phyloP scores from a whole-genome alignment of 2,888 invertebrate species.

The Plagiodera versicolora region DNA sequence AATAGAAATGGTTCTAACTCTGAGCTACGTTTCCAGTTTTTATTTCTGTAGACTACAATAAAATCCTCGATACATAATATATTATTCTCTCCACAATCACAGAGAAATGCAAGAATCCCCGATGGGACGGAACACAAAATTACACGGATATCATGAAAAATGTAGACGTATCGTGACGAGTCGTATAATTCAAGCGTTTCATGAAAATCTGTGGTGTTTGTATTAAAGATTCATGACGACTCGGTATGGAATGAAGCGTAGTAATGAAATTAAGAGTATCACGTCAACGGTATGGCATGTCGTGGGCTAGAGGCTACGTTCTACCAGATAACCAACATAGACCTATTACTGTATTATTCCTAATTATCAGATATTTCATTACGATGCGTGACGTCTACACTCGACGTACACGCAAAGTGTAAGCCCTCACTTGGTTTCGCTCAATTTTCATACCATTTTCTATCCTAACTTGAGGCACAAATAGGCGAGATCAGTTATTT shows the following conservation, averaged over 20 bases:
- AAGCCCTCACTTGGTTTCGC: constrained; percentile 7
- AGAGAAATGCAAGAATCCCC: not conserved
- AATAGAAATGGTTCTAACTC: too few species aligned
- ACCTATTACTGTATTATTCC: constrained; percentile 51
- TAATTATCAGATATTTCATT: constrained; percentile 53
- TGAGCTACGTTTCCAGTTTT: too few species aligned
- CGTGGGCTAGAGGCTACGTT: constrained; percentile 11
- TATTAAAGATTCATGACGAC: not conserved
- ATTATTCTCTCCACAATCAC: too few species aligned
- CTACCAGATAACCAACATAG: constrained; percentile 47
- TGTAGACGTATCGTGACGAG: not conserved
- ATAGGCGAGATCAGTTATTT: too few species aligned
- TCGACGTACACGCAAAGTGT: constrained; percentile 6
- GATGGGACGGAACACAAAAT: not conserved
- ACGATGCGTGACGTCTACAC: constrained; percentile 41
- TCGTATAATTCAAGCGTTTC: not conserved
- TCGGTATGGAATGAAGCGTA: not conserved
- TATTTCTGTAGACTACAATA: too few species aligned
- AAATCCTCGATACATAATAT: too few species aligned
- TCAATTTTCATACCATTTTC: not conserved
- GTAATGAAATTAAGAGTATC: constrained; percentile 13
- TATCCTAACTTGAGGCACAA: too few species aligned
- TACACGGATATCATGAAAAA: not conserved
- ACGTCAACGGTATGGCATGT: constrained; percentile 21
- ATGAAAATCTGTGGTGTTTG: not conserved